These are phyloP conservation scores for Lagorchestes hirsutus DNA, from an alignment of 2,797 vertebrate genomes.

Conservation along the genomic window DNA sequence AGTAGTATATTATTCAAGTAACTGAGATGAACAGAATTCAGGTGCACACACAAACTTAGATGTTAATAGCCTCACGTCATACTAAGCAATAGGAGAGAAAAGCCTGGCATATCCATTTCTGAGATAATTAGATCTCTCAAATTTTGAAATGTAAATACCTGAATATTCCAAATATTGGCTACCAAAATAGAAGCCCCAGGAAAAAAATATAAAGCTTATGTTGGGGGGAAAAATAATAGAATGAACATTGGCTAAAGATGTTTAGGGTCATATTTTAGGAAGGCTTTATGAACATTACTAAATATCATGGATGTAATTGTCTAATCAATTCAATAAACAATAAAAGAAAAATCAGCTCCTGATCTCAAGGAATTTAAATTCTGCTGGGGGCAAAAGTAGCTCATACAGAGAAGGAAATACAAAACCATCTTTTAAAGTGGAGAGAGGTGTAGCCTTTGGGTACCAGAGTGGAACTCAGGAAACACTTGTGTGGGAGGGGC, in stretches of 20 bases:
- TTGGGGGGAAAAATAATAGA: background rate
- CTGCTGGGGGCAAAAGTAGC: background rate
- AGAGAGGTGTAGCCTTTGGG: background rate
- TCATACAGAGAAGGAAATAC: background rate
- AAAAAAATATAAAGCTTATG: background rate
- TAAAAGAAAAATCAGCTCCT: background rate
- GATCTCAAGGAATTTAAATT: background rate
- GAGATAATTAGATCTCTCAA: background rate
- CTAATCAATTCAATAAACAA: background rate
- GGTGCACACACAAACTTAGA: background rate
- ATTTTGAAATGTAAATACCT: background rate
- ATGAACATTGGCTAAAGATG: background rate
- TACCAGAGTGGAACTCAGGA: background rate
- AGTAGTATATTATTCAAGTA: background rate
- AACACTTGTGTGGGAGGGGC: background rate
- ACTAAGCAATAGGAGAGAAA: background rate
- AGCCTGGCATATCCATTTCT: background rate
- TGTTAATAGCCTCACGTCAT: background rate
- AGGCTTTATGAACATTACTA: background rate
- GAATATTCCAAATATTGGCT: background rate
- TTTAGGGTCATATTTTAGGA: background rate
- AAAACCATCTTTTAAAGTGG: background rate
- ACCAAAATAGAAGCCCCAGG: background rate
- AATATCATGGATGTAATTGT: background rate
- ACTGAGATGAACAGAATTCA: background rate